Percentiles rank a stretch among this genome's conserved stretches.
These are phyloP conservation scores for Carassius carassius DNA, from an alignment of 2,113 vertebrate genomes.

Conservation along the genomic window DNA sequence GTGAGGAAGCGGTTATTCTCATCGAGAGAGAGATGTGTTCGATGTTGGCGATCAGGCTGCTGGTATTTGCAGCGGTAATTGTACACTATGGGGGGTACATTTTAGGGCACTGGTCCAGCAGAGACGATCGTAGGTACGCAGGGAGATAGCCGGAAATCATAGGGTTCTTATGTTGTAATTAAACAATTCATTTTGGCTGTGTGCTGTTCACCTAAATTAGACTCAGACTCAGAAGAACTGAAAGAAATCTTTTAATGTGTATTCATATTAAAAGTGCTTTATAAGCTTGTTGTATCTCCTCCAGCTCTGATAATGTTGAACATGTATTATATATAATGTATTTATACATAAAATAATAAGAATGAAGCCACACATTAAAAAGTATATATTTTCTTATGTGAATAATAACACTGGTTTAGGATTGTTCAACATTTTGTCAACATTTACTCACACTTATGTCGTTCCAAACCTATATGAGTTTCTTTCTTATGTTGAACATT, in stretches of 20 bases:
- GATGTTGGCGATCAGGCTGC: conserved; percentile 33
- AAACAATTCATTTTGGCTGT: conserved; percentile 22
- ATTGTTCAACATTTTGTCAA: no score
- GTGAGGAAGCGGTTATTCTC: conserved; percentile 33
- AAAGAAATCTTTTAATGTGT: not conserved
- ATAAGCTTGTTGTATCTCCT: not conserved
- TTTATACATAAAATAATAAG: not conserved
- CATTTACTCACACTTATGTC: no score
- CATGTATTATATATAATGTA: not conserved
- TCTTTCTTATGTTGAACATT: no score
- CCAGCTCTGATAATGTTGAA: not conserved
- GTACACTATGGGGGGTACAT: conserved; percentile 42
- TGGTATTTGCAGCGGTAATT: conserved; percentile 60
- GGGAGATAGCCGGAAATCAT: conserved; percentile 45
- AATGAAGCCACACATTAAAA: not conserved
- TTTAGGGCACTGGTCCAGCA: conserved; percentile 44
- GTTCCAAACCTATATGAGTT: no score
- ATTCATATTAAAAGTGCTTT: not conserved
- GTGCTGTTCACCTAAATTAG: conserved; percentile 1
- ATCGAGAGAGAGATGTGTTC: not conserved
- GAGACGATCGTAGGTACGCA: conserved; percentile 23
- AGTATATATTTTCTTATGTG: not conserved
- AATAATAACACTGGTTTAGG: no score
- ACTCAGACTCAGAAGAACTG: not conserved
- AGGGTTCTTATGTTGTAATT: conserved; percentile 44